These are phyloP conservation scores for Scrobipalpa atriplicella DNA, from an alignment of 2,888 invertebrate species.

Conservation along the genomic window DNA sequence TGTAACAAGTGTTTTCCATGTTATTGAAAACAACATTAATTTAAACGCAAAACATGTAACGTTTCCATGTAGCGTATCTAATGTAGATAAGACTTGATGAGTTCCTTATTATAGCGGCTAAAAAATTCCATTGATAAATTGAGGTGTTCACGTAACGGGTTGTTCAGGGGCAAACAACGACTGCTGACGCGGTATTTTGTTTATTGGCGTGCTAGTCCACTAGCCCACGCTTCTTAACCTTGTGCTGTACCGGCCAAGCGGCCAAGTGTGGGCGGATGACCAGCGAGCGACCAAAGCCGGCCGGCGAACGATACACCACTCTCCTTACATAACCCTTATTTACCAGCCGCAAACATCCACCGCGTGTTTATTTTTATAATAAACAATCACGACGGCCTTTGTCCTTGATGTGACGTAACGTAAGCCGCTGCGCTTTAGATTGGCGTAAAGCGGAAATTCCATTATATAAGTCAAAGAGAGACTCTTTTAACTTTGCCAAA, in stretches of 20 bases:
- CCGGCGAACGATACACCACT: slow-evolving; percentile 59
- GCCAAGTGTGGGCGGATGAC: slow-evolving; percentile 63
- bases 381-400: slow-evolving; percentile 22
- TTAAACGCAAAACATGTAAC: slow-evolving; percentile 6
- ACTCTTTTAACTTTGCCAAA: background rate
- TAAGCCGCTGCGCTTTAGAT: slow-evolving; percentile 7
- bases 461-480: background rate
- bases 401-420: slow-evolving; percentile 18
- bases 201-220: slow-evolving; percentile 56
- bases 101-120: slow-evolving; percentile 2
- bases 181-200: background rate
- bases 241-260: slow-evolving; percentile 65
- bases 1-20: background rate
- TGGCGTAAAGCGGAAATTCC: background rate
- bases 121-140: background rate
- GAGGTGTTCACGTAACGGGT: background rate
- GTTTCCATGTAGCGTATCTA: slow-evolving; percentile 16
- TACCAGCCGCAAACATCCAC: slow-evolving; percentile 40
- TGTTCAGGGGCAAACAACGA: background rate
- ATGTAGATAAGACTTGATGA: slow-evolving; percentile 16
- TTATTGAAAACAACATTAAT: background rate
- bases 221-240: slow-evolving; percentile 71
- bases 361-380: slow-evolving; percentile 15
- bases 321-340: slow-evolving; percentile 63
- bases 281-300: no score